These are phyloP conservation scores for Tragopan temminckii DNA, from an alignment of 2,797 vertebrate genomes.

Conservation along the genomic window DNA sequence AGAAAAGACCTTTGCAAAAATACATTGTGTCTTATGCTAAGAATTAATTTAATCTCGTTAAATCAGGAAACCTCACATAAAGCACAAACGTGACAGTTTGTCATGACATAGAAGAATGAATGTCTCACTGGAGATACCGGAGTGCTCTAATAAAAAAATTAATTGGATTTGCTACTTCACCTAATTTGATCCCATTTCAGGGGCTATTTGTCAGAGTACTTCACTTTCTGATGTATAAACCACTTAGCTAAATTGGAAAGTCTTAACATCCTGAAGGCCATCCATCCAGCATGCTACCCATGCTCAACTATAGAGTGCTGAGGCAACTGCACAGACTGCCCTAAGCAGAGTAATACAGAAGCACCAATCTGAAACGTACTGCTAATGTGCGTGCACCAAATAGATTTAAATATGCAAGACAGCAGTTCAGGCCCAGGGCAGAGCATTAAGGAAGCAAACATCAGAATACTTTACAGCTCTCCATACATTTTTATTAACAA, in stretches of 20 bases:
- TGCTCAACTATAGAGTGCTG: not conserved
- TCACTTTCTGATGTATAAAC: not conserved
- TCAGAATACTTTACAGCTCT: not conserved
- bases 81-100: not conserved
- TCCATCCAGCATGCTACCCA: not conserved
- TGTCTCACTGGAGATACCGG: not conserved
- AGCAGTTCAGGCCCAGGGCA: not conserved
- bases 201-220: not conserved
- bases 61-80: not conserved
- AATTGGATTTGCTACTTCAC: conserved; percentile 43
- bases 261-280: not conserved
- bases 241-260: conserved; percentile 31
- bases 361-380: fast-evolving
- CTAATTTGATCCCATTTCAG: conserved; percentile 37
- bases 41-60: not conserved
- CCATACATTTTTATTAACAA: not conserved
- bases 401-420: not conserved
- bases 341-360: fast-evolving
- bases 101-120: not conserved
- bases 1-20: not conserved
- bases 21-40: not conserved
- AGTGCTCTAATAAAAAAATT: conserved; percentile 3
- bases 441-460: not conserved
- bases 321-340: not conserved
- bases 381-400: not conserved